Conservation (phyloP, 2,797 vertebrate genomes). For the Pempheris klunzingeri region DNA sequence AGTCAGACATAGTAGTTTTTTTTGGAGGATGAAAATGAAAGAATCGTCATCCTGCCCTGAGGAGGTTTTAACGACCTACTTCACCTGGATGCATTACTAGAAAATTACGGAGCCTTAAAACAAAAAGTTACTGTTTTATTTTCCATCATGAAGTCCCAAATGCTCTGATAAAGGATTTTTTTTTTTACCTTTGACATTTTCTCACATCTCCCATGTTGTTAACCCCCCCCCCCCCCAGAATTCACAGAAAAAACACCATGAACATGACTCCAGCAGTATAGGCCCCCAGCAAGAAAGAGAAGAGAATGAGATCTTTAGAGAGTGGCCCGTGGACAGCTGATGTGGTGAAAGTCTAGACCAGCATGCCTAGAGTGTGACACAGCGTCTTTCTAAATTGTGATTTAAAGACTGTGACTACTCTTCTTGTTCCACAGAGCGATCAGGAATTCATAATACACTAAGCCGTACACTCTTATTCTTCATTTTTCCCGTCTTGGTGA, state of each 20-base stretch:
- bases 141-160: background rate
- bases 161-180: background rate
- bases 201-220: background rate
- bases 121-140: no score
- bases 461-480: background rate
- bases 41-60: no score
- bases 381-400: background rate
- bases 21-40: no score
- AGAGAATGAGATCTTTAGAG: background rate
- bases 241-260: background rate
- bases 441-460: background rate
- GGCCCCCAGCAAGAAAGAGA: background rate
- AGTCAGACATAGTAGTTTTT: no score
- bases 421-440: conserved; percentile 25
- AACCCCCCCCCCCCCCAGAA: no score
- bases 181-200: no score
- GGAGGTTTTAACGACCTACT: no score
- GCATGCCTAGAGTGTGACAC: background rate
- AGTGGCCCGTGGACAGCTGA: background rate
- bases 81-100: no score
- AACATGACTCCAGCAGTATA: no score
- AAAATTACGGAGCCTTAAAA: no score
- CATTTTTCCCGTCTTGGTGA: conserved; percentile 32
- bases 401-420: conserved; percentile 1
- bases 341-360: background rate